phyloP scores from a whole-genome alignment of 1,140 invertebrate genomes.

The Lepidurus apus region DNA sequence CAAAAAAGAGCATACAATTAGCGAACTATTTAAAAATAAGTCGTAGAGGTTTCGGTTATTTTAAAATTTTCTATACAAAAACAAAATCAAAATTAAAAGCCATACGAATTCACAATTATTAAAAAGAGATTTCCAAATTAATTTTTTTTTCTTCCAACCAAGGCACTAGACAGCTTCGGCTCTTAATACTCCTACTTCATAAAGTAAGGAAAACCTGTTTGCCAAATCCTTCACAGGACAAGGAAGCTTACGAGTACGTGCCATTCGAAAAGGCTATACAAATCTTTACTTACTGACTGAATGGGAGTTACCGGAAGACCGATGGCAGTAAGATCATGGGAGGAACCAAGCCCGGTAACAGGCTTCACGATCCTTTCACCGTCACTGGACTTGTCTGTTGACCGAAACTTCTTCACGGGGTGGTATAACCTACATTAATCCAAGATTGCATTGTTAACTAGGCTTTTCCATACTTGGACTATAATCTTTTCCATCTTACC shows the following conservation, averaged over 20 bases:
- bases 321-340: constrained; percentile 1
- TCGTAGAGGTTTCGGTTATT: not conserved
- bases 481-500: constrained; percentile 52
- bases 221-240: not conserved
- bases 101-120: too few relatives aligned
- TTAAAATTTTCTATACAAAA: too few relatives aligned
- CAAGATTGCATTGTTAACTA: constrained; percentile 22
- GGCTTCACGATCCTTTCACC: not conserved
- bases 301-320: constrained; percentile 10
- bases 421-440: constrained; percentile 63
- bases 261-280: constrained; percentile 26
- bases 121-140: too few relatives aligned
- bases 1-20: constrained; percentile 34
- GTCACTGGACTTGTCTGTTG: constrained; percentile 37
- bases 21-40: constrained; percentile 25
- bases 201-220: too few relatives aligned
- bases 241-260: not conserved
- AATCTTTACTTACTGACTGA: constrained; percentile 23
- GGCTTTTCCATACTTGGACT: constrained; percentile 32
- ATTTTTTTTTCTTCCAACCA: too few relatives aligned
- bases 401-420: constrained; percentile 75
- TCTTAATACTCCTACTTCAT: too few relatives aligned
- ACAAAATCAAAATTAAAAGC: too few relatives aligned
- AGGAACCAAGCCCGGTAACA: not conserved
- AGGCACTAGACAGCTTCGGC: too few relatives aligned